phyloP scores from a whole-genome alignment of 2,888 invertebrate genomes.

The Tiliacea aurago region DNA sequence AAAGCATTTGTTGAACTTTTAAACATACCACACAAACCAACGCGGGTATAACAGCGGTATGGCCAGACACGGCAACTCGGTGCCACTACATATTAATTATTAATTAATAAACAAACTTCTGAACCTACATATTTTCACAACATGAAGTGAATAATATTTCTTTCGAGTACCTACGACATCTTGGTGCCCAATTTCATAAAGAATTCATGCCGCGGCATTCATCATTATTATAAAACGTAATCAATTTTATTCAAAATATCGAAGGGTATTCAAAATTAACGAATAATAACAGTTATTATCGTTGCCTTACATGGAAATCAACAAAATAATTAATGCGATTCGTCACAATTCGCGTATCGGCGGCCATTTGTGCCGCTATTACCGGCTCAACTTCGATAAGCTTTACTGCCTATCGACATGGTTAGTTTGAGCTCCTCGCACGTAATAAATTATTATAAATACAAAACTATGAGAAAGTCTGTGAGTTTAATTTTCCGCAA shows the following conservation, averaged over 20 bases:
- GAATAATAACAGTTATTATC: slow-evolving; percentile 70
- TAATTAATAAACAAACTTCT: neutral
- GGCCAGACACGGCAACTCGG: too few species aligned
- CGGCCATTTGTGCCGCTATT: slow-evolving; percentile 85
- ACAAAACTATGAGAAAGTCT: slow-evolving; percentile 81
- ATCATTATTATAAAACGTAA: slow-evolving; percentile 56
- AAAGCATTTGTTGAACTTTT: too few species aligned
- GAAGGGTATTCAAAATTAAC: slow-evolving; percentile 61
- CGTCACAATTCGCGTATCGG: slow-evolving; percentile 83
- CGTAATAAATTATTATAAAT: slow-evolving; percentile 89
- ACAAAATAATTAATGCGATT: slow-evolving; percentile 85
- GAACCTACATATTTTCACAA: neutral
- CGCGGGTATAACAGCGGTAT: too few species aligned
- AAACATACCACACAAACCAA: too few species aligned
- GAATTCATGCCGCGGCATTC: slow-evolving; percentile 36
- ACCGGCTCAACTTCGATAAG: slow-evolving; percentile 85
- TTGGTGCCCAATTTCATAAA: slow-evolving; percentile 15
- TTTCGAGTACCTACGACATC: neutral
- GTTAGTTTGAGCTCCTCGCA: slow-evolving; percentile 88
- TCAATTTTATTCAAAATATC: slow-evolving; percentile 55
- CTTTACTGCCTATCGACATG: slow-evolving; percentile 86
- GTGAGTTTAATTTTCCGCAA: slow-evolving; percentile 89
- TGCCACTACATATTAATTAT: too few species aligned
- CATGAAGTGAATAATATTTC: neutral
- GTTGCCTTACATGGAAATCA: slow-evolving; percentile 72